Evolutionary conservation across 1,140 invertebrate species (phyloP).

Genomic region (Lepeophtheirus salmonis): DNA sequence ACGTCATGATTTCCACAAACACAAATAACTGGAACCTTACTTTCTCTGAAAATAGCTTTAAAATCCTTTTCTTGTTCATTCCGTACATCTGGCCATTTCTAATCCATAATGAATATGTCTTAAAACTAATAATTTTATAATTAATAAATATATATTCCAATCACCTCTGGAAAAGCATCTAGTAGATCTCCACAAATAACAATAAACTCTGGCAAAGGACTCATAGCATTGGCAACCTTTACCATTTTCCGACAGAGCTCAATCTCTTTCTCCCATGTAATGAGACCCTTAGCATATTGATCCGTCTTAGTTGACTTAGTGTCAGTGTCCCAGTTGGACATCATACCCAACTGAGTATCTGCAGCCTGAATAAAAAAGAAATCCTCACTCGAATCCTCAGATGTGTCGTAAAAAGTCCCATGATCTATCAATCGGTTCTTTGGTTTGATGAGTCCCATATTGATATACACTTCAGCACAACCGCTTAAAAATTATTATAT

Average conservation of each 20-base stretch:
- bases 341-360: slow-evolving; percentile 36
- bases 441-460: no score
- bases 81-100: slow-evolving; percentile 8
- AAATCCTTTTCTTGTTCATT: slow-evolving; percentile 30
- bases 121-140: not conserved
- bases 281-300: slow-evolving; percentile 23
- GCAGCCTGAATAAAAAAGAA: slow-evolving; percentile 35
- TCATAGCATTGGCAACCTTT: slow-evolving; percentile 30
- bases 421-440: no score
- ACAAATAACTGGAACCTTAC: slow-evolving; percentile 33
- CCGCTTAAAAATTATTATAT: no score
- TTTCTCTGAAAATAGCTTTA: slow-evolving; percentile 28
- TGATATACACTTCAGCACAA: no score
- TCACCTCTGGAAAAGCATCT: slow-evolving; percentile 32
- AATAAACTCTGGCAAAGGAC: slow-evolving; percentile 34
- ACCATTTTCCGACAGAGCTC: slow-evolving; percentile 27
- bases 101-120: not conserved
- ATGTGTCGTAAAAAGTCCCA: no score
- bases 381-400: slow-evolving; percentile 25
- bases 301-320: slow-evolving; percentile 2
- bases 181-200: slow-evolving; percentile 38
- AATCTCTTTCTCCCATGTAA: slow-evolving; percentile 34
- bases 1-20: slow-evolving; percentile 40
- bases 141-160: not conserved
- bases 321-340: slow-evolving; percentile 24